Conservation (phyloP, 2,888 invertebrate species). For the Dynastes grantii region DNA sequence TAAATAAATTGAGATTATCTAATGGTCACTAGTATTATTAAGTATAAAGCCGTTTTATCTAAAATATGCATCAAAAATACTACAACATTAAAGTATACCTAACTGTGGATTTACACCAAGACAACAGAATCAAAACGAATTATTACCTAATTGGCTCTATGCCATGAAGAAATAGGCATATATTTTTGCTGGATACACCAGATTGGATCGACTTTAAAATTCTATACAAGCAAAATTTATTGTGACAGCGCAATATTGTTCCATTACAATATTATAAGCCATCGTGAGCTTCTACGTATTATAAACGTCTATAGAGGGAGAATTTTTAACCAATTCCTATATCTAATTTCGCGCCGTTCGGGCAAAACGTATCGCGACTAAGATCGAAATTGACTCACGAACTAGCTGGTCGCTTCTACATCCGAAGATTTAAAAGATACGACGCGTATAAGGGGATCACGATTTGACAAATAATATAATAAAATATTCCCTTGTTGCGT, state of each 20-base stretch:
- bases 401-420: not conserved
- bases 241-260: not conserved
- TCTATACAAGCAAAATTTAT: conserved; percentile 1
- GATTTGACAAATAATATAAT: conserved; percentile 36
- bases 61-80: not conserved
- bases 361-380: not conserved
- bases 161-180: not conserved
- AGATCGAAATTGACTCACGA: conserved; percentile 19
- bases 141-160: not conserved
- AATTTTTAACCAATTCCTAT: conserved; percentile 15
- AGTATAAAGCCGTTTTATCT: not conserved
- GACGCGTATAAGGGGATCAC: conserved; percentile 27
- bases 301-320: not conserved
- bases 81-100: not conserved
- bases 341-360: conserved; percentile 25
- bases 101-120: not conserved
- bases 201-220: not conserved
- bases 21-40: not conserved
- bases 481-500: conserved; percentile 1
- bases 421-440: conserved; percentile 15
- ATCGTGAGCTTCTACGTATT: not conserved
- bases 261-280: not conserved
- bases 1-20: not conserved
- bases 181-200: not conserved
- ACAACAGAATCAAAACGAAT: not conserved